A percentile compares a stretch with the other conserved stretches of the same genome.
Evolutionary conservation across 2,888 invertebrate species (phyloP).

Genomic region (Plagodis pulveraria): DNA sequence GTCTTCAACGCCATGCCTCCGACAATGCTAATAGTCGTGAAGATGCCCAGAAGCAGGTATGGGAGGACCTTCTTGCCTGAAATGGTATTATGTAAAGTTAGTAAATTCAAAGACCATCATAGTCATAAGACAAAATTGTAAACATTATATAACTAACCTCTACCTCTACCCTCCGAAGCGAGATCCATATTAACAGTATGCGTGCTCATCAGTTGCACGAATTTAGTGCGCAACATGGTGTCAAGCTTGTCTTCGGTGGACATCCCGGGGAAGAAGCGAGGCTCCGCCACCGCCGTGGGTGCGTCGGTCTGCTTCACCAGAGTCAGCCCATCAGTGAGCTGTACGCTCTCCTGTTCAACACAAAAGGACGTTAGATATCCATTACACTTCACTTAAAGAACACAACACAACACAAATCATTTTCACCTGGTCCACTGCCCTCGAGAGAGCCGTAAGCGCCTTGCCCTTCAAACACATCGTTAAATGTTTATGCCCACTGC

Average conservation of each 20-base stretch:
- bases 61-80: slow-evolving; percentile 83
- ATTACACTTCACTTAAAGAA: slow-evolving; percentile 46
- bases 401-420: slow-evolving; percentile 39
- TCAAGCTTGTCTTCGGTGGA: slow-evolving; percentile 84
- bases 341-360: slow-evolving; percentile 81
- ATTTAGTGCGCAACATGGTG: slow-evolving; percentile 77
- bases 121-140: neutral
- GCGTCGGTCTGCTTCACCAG: slow-evolving; percentile 85
- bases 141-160: slow-evolving; percentile 58
- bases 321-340: slow-evolving; percentile 85
- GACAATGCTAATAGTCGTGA: slow-evolving; percentile 88
- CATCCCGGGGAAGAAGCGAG: slow-evolving; percentile 83
- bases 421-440: slow-evolving; percentile 85
- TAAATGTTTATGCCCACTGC: slow-evolving; percentile 85
- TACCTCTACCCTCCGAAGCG: slow-evolving; percentile 79
- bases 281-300: slow-evolving; percentile 82
- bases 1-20: slow-evolving; percentile 89
- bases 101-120: neutral
- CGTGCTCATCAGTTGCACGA: slow-evolving; percentile 86
- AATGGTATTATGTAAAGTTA: slow-evolving; percentile 25
- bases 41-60: slow-evolving; percentile 86
- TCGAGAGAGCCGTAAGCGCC: slow-evolving; percentile 83
- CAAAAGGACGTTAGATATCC: slow-evolving; percentile 50
- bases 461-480: slow-evolving; percentile 86
- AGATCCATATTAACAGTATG: slow-evolving; percentile 88